A percentile compares a stretch with the other conserved stretches of the same genome.
These are phyloP conservation scores for Keiferia lycopersicella DNA, from an alignment of 2,888 invertebrate species.

Conservation along the genomic window DNA sequence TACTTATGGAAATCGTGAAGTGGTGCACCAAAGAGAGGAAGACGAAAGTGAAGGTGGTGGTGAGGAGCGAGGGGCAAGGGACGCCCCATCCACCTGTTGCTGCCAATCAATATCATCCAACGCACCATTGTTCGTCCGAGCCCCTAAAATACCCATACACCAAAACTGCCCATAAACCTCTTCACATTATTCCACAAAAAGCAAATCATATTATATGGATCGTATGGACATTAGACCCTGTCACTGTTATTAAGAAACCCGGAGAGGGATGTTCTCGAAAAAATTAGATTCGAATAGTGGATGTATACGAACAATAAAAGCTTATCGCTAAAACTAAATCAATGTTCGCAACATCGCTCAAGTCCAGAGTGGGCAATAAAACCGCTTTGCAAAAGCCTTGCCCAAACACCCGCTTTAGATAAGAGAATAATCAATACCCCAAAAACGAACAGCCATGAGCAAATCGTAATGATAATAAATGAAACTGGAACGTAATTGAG, in stretches of 20 bases:
- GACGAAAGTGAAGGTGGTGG: slow-evolving; percentile 50
- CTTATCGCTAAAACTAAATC: slow-evolving; percentile 45
- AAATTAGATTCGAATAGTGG: neutral
- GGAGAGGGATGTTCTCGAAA: slow-evolving; percentile 4
- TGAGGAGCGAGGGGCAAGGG: slow-evolving; percentile 57
- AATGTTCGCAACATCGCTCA: slow-evolving; percentile 47
- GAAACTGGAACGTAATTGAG: slow-evolving; percentile 11
- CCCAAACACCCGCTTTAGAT: slow-evolving; percentile 59
- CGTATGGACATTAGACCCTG: neutral
- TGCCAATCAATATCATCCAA: slow-evolving; percentile 74
- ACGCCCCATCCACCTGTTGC: slow-evolving; percentile 75
- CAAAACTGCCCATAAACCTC: slow-evolving; percentile 36
- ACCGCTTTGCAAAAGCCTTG: slow-evolving; percentile 55
- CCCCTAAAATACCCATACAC: slow-evolving; percentile 45
- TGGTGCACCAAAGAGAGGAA: slow-evolving; percentile 23
- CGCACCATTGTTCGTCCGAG: slow-evolving; percentile 64
- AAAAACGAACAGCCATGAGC: slow-evolving; percentile 30
- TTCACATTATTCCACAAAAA: slow-evolving; percentile 18
- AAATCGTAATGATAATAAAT: slow-evolving; percentile 8
- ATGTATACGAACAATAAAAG: slow-evolving; percentile 24
- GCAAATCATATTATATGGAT: slow-evolving; percentile 3
- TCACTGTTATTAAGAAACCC: neutral
- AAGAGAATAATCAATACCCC: slow-evolving; percentile 60
- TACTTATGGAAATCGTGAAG: slow-evolving; percentile 23
- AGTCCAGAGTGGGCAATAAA: slow-evolving; percentile 56